Evolutionary conservation across 2,797 vertebrate species (phyloP).

Genomic region (Sciurus carolinensis): DNA sequence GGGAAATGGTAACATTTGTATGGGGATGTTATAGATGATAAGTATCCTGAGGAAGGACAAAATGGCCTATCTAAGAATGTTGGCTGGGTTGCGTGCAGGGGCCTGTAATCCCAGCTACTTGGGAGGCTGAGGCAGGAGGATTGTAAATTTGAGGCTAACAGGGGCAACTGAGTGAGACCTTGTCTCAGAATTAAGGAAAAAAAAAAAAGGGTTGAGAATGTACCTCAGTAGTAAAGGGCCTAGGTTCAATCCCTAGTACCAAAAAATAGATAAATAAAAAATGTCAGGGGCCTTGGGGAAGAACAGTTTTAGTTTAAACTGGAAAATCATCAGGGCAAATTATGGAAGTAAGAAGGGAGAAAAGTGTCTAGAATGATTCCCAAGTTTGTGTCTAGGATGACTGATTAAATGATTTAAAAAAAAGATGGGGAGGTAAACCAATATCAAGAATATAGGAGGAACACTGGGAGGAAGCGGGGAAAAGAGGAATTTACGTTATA

Average conservation of each 20-base stretch:
- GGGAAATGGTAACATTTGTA: not conserved
- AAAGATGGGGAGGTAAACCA: not conserved
- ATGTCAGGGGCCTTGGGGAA: not conserved
- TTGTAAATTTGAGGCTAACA: too few species aligned
- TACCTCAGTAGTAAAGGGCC: too few species aligned
- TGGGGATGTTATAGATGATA: not conserved
- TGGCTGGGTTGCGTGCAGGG: too few species aligned
- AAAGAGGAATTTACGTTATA: not conserved
- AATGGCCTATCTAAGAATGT: not conserved
- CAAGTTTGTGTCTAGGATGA: not conserved
- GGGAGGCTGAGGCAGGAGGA: too few species aligned
- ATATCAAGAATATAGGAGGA: not conserved
- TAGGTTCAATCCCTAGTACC: too few species aligned
- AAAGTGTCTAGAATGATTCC: conserved; percentile 1
- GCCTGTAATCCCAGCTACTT: too few species aligned
- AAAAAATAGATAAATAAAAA: not conserved
- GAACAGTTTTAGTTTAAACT: not conserved
- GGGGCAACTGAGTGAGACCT: too few species aligned
- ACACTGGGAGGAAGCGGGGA: not conserved
- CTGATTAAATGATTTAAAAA: not conserved
- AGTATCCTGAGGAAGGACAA: not conserved
- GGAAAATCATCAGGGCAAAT: conserved; percentile 2
- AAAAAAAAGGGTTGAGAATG: too few species aligned
- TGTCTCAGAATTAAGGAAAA: too few species aligned
- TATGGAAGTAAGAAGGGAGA: not conserved